A percentile compares a stretch with the other conserved stretches of the same genome.
These are phyloP conservation scores for Toxostoma redivivum DNA, from an alignment of 2,113 vertebrate genomes.

Conservation along the genomic window DNA sequence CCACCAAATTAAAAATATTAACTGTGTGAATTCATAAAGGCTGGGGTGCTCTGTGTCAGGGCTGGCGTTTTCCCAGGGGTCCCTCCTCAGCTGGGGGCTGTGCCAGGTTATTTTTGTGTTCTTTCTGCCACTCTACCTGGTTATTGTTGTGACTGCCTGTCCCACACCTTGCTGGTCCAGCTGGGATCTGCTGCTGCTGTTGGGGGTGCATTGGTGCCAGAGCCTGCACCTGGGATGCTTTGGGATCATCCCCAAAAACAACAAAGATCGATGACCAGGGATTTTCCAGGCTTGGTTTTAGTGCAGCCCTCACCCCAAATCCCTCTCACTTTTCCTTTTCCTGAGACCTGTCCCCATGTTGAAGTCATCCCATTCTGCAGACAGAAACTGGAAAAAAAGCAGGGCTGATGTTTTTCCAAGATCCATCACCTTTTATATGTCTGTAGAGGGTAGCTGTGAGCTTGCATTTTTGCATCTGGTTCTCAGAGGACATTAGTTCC, in stretches of 20 bases:
- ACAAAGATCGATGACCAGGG: rapidly evolving
- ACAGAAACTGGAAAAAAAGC: neutral
- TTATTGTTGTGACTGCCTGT: neutral
- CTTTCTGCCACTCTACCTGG: neutral
- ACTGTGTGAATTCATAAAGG: neutral
- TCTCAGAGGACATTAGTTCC: neutral
- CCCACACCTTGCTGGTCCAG: neutral
- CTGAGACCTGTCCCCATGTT: rapidly evolving
- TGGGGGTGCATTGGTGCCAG: neutral
- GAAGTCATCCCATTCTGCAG: neutral
- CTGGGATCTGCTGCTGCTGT: neutral
- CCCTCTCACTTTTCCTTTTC: neutral
- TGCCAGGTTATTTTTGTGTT: neutral
- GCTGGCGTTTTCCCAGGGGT: neutral
- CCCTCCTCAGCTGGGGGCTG: neutral
- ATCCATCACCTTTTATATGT: neutral
- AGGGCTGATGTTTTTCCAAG: neutral
- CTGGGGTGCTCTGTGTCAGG: neutral
- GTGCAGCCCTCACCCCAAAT: neutral
- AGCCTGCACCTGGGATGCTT: neutral
- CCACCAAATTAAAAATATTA: neutral
- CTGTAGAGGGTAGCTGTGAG: neutral
- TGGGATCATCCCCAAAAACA: neutral
- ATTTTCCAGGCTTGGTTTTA: neutral
- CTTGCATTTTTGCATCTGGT: neutral